Base-by-base conservation (phyloP, 2,113 vertebrate species). In the Sprattus sprattus region DNA sequence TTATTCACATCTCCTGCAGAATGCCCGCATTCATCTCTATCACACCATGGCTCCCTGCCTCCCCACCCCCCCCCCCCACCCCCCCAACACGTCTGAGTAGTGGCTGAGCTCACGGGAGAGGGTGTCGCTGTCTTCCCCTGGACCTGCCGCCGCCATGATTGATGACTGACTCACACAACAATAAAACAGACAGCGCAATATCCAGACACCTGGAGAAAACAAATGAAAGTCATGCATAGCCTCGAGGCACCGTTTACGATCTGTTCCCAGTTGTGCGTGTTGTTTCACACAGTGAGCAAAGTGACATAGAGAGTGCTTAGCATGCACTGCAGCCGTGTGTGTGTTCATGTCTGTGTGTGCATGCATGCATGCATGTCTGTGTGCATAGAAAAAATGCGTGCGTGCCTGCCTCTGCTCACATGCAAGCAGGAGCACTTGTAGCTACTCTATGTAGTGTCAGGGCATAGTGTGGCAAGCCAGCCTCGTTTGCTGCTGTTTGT, bases 141-240 rank as follows among this genome's bases (percentile, higher is more conserved):
- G 47, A 71, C 32, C 46, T 16, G 85, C 32, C 47, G n/a, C 28
- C 71, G 45, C 82, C 71, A 75, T 90, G 89, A 92, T 86, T 90
- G 86, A 92, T 90, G 84, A 89, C 50, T 85, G 85, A 71, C 85
- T 87, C 54, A 85, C 83, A 83, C 78, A 71, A 85, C 88, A 81
- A 84, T 90, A 87, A 91, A 88, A 88, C 86, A 89, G 82, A 89
- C 67, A 84, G 78, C 45, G 83, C 83, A 85, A 88, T 87, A 50
- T 82, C 78, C 81, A 50, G 39, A 64, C 75, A 86, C 50, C 83
- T 87, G 85, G 54, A 81, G 82, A 81, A 88, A 88, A 83, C 85
- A 86, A 87, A 82, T 86, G 82, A 82, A 87, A 60, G 47, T 39
- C 47, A 52, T 49, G 54, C 81, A 71, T 81, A 85, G 83, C 85